Evolutionary conservation across 2,113 vertebrate genomes (phyloP), one percentile per base, ranked within the genome.

Genomic region (Piaya cayana): DNA sequence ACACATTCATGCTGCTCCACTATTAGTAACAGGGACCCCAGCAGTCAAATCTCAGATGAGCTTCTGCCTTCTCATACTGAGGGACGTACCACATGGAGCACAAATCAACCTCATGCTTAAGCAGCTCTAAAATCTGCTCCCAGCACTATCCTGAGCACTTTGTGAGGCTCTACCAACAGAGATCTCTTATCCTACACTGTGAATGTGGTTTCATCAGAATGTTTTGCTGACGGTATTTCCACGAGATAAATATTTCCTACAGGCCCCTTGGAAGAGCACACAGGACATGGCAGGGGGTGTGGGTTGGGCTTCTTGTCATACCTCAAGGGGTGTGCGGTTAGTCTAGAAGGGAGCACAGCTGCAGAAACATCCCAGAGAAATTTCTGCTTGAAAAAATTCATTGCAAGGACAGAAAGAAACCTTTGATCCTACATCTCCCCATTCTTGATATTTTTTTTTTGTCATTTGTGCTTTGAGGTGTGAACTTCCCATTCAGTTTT

Each of bases 221-320:
- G 55, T 26, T 45, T 32, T 52, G 18, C 43, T 16, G 25, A 70
- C 29, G 29, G 52, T 32, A 18, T 36, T 86, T 59, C 36, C 26
- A 22, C 14, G 21, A 22, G 53, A 6, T 21, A 45, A 37, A 15
- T 15, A 22, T 12, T 23, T 53, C 63, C 7, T 32, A 15, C 30
- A 11, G 42, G 22, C 3, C 2, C 22, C 39, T 45, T 13, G 22
- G n/a, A 27, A 37, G 22, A 17, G 47, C 34, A 29, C 29, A 7
- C 15, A 8, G 37, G 4, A 20, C 29, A 22, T 2, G 21, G 64
- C 27, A 18, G 2, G 13, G 39, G 55, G 18, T 4, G 10, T 26
- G 23, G 1, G 0, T 8, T 2, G 30, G 9, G 29, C 6, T n/a
- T 39, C 20, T 15, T 2, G 6, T 0, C 0, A 7, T 25, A 5